These are phyloP conservation scores for Malacoraja senta DNA, from an alignment of 2,797 vertebrate genomes.

Conservation along the genomic window DNA sequence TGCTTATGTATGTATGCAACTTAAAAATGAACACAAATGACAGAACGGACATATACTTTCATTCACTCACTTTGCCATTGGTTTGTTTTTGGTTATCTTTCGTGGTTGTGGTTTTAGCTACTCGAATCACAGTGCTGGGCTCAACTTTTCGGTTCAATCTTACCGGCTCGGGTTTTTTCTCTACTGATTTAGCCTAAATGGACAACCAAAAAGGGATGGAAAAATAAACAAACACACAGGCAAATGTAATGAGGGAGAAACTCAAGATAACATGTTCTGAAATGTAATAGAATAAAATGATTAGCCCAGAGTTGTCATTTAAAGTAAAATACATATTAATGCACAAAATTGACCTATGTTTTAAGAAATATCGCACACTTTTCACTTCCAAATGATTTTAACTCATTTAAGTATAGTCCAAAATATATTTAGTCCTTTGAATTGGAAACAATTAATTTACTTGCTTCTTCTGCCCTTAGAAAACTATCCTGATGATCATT, in stretches of 20 bases:
- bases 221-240: conserved; percentile 25
- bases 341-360: not conserved
- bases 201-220: conserved; percentile 54
- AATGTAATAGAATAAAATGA: conserved; percentile 24
- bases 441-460: not conserved
- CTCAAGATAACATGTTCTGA: not conserved
- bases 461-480: not conserved
- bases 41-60: not conserved
- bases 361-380: not conserved
- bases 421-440: not conserved
- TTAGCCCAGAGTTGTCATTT: not conserved
- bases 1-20: not conserved
- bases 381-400: not conserved
- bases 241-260: conserved; percentile 17
- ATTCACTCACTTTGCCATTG: conserved; percentile 67
- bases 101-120: conserved; percentile 51
- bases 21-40: not conserved
- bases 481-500: not conserved
- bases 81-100: conserved; percentile 57
- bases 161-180: conserved; percentile 59
- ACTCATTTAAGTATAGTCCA: not conserved
- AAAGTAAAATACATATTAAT: not conserved
- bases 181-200: conserved; percentile 62
- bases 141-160: conserved; percentile 57
- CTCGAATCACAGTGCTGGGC: conserved; percentile 45